Evolutionary conservation across 2,797 vertebrate genomes (phyloP), one percentile per base, ranked within the genome.

Genomic region (Naso thynnoides): DNA sequence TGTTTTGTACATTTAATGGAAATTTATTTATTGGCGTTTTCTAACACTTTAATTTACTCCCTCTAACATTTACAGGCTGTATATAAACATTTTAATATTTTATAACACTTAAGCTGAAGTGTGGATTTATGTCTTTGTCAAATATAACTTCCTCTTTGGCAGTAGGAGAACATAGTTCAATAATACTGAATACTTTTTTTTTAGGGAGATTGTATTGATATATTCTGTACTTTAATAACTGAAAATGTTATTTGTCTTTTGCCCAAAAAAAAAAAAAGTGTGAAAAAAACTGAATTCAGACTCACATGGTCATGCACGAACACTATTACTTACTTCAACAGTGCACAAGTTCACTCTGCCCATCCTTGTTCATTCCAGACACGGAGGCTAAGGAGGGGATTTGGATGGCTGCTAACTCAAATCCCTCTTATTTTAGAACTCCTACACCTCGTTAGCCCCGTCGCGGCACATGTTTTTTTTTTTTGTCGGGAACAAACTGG

Each of bases 401-500:
- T 81, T 85, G 44, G 53, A 73, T 21, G 62, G 62, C 63, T 66
- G 72, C 81, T 82, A 70, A 79, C 82, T 88, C 75, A 81, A 88
- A 91, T 81, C 60, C 82, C 55, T 88, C 77, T 78, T 83, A 85
- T 81, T 83, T 80, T 75, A 70, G 65, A 80, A 78, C 80, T 83
- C 79, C 82, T 82, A 65, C 78, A 63, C 74, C 85, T 84, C 50
- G 21, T 82, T 82, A 85, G 73, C 66, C 80, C 76, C 68, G 54
- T 84, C 27, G 54, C 61, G 62, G 86, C 80, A 79, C 85, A 89
- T 78, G 38, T 68, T 76, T 7, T 33, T 68, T 76, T 7, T 33
- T 71, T 84, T 81, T 78, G 78, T 89, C 81, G 68, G 81, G 79
- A 87, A 81, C 86, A 87, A 87, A 87, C 77, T 8, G 74, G 76